phyloP scores from a whole-genome alignment of 1,140 invertebrate genomes.

The Zaprionus inermis region DNA sequence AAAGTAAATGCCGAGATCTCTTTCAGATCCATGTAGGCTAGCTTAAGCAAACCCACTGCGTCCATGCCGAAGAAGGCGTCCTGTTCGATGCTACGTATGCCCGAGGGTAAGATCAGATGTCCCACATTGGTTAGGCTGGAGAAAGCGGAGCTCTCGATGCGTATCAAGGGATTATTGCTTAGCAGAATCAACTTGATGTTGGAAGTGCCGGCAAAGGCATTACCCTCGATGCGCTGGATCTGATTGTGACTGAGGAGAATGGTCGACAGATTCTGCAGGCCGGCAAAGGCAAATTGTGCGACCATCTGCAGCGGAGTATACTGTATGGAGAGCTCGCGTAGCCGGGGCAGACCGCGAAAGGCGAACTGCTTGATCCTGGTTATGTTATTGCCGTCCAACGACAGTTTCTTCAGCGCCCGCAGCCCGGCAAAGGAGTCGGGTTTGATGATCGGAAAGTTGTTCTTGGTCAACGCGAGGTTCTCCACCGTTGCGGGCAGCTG shows the following conservation, averaged over 20 bases:
- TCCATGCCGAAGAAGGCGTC: constrained; percentile 93
- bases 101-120: constrained; percentile 90
- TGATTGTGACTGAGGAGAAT: constrained; percentile 91
- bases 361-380: constrained; percentile 91
- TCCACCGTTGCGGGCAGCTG: constrained; percentile 90
- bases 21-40: constrained; percentile 92
- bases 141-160: constrained; percentile 90
- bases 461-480: constrained; percentile 92
- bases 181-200: constrained; percentile 91
- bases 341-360: constrained; percentile 90
- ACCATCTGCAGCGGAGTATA: constrained; percentile 91
- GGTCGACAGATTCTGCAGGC: constrained; percentile 91
- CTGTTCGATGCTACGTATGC: constrained; percentile 89
- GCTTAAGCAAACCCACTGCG: constrained; percentile 89
- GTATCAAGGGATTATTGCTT: constrained; percentile 90
- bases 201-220: constrained; percentile 92
- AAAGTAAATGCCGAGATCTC: constrained; percentile 89
- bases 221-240: constrained; percentile 90
- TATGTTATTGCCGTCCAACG: constrained; percentile 92
- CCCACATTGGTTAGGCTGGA: constrained; percentile 92
- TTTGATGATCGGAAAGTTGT: constrained; percentile 90
- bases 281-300: constrained; percentile 91
- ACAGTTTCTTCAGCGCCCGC: constrained; percentile 89
- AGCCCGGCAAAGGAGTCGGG: constrained; percentile 91
- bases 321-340: constrained; percentile 92